These are phyloP conservation scores for Cyclopterus lumpus DNA, from an alignment of 2,797 vertebrate genomes.

Conservation along the genomic window DNA sequence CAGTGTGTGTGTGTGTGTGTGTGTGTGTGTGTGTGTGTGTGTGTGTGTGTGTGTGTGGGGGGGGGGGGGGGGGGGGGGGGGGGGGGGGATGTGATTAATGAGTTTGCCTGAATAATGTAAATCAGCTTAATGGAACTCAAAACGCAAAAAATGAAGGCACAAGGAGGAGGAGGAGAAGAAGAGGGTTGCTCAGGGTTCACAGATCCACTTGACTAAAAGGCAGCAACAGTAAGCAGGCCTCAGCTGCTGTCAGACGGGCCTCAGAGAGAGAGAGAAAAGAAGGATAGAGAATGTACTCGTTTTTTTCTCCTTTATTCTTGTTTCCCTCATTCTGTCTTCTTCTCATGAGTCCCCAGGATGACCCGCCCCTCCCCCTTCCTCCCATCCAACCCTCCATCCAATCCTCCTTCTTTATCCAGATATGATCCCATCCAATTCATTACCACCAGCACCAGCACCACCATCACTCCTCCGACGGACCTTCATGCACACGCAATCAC, in stretches of 20 bases:
- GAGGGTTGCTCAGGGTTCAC: constrained; percentile 79
- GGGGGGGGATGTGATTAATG: constrained; percentile 80
- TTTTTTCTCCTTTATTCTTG: constrained; percentile 49
- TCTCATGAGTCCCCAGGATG: constrained; percentile 63
- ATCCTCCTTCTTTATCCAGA: constrained; percentile 52
- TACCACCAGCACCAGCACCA: constrained; percentile 37
- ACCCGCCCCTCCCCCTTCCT: constrained; percentile 36
- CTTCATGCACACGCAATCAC: constrained; percentile 37
- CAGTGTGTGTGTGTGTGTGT: constrained; percentile 19
- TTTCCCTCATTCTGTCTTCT: constrained; percentile 67
- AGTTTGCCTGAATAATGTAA: constrained; percentile 85
- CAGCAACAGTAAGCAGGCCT: constrained; percentile 73
- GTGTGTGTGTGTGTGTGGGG: too few relatives aligned
- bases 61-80: too few relatives aligned
- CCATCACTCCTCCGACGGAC: constrained; percentile 40
- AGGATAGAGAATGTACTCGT: constrained; percentile 35
- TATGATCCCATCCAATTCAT: constrained; percentile 60
- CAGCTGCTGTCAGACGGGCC: constrained; percentile 71
- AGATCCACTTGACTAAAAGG: constrained; percentile 90
- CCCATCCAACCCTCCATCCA: constrained; percentile 14
- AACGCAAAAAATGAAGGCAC: constrained; percentile 60
- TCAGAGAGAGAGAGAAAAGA: constrained; percentile 27
- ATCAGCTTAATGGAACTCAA: constrained; percentile 89
- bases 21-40: constrained; percentile 18
- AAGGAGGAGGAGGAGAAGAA: constrained; percentile 11